phyloP scores from a whole-genome alignment of 2,888 invertebrate species.

The Dione vanillae region DNA sequence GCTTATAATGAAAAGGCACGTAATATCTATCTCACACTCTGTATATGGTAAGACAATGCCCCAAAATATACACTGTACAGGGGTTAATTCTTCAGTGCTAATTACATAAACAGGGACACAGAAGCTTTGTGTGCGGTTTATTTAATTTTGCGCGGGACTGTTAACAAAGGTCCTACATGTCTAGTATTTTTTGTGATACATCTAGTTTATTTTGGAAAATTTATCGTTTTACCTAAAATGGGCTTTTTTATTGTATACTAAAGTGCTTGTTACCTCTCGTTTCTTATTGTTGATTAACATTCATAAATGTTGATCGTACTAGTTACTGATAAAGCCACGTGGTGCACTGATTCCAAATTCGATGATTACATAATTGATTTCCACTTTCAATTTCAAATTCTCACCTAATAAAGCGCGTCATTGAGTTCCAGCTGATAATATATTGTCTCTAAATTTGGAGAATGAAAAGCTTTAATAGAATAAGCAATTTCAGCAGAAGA shows the following conservation, averaged over 20 bases:
- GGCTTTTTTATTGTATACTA: neutral
- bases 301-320: neutral
- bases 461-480: too few relatives aligned
- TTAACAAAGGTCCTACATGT: conserved; percentile 11
- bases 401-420: too few relatives aligned
- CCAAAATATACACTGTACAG: conserved; percentile 5
- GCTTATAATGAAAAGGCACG: neutral
- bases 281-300: neutral
- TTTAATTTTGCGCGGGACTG: conserved; percentile 22
- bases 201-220: neutral
- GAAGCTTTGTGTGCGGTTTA: conserved; percentile 29
- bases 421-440: too few relatives aligned
- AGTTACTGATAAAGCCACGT: neutral
- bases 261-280: neutral
- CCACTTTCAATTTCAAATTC: too few relatives aligned
- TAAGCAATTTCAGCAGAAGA: too few relatives aligned
- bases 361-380: too few relatives aligned
- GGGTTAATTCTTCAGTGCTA: conserved; percentile 33
- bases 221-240: neutral
- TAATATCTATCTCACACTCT: neutral
- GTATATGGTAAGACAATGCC: conserved; percentile 20
- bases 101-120: conserved; percentile 33
- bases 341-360: too few relatives aligned
- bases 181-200: neutral
- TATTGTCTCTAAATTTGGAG: too few relatives aligned